Percentiles rank a stretch among this genome's conserved stretches.
These are phyloP conservation scores for Tenualosa thibaudeaui DNA, from an alignment of 2,797 vertebrate genomes.

Conservation along the genomic window DNA sequence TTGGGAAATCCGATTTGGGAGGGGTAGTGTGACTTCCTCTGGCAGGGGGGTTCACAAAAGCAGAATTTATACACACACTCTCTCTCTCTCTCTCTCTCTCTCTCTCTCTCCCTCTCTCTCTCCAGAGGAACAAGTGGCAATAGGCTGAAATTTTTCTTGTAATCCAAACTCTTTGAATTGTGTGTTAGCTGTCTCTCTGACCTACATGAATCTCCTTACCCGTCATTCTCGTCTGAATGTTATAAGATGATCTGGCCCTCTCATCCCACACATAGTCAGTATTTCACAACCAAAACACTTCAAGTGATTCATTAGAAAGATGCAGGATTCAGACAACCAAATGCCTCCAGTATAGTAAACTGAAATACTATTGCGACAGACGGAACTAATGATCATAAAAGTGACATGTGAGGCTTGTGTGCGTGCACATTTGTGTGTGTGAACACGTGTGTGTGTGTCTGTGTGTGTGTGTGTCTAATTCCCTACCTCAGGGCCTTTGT, in stretches of 20 bases:
- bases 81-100: too few relatives aligned
- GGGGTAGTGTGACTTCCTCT: slow-evolving; percentile 19
- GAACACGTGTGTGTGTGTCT: neutral
- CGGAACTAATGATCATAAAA: neutral
- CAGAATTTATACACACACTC: neutral
- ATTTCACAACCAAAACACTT: neutral
- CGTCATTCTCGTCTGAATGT: neutral
- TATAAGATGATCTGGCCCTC: neutral
- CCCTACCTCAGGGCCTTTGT: slow-evolving; percentile 92
- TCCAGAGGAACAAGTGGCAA: too few relatives aligned
- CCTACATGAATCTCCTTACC: neutral
- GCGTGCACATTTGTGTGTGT: neutral
- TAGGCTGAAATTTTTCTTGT: too few relatives aligned
- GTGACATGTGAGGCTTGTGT: too few relatives aligned
- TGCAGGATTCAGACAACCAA: neutral
- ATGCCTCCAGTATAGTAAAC: neutral
- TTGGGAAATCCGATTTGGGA: slow-evolving; percentile 23
- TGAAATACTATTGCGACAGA: neutral
- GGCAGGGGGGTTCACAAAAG: neutral
- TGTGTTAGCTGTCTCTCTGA: neutral
- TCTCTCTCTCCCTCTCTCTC: too few relatives aligned
- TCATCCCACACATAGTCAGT: neutral
- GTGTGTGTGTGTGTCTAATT: neutral
- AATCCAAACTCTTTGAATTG: neutral
- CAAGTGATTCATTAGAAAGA: neutral